Conservation (phyloP, 2,113 vertebrate genomes). For the Indicator indicator region DNA sequence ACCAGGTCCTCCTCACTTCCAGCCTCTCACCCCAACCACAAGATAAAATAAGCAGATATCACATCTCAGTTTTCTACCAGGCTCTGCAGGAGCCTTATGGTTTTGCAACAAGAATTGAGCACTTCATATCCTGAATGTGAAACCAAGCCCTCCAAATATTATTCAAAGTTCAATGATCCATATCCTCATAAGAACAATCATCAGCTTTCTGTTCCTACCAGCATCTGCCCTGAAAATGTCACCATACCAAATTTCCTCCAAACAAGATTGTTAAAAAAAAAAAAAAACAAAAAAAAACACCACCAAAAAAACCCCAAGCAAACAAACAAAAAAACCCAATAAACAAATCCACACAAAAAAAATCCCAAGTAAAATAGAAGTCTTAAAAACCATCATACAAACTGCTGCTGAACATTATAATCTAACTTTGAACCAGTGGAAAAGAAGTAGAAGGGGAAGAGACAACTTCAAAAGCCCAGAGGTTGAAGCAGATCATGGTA, state of each 20-base stretch:
- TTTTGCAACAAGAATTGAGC: neutral
- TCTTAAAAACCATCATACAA: neutral
- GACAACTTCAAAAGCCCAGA: neutral
- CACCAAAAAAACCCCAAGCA: too few relatives aligned
- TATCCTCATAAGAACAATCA: neutral
- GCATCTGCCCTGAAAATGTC: neutral
- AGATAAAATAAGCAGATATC: accelerated
- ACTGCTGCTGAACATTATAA: neutral
- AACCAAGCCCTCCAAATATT: neutral
- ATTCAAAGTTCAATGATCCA: neutral
- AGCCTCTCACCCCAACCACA: neutral
- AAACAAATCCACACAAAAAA: neutral
- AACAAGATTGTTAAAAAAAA: neutral
- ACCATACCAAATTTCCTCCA: neutral
- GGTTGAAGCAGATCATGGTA: neutral
- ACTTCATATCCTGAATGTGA: neutral
- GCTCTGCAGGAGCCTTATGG: accelerated
- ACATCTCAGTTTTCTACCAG: neutral
- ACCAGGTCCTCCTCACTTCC: neutral
- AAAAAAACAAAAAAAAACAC: neutral
- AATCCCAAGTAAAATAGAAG: neutral
- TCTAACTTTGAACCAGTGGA: neutral
- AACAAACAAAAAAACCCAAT: too few relatives aligned
- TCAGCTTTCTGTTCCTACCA: neutral
- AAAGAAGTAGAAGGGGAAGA: neutral